Evolutionary conservation across 2,113 vertebrate species (phyloP).

Genomic region (Serilophus lunatus): DNA sequence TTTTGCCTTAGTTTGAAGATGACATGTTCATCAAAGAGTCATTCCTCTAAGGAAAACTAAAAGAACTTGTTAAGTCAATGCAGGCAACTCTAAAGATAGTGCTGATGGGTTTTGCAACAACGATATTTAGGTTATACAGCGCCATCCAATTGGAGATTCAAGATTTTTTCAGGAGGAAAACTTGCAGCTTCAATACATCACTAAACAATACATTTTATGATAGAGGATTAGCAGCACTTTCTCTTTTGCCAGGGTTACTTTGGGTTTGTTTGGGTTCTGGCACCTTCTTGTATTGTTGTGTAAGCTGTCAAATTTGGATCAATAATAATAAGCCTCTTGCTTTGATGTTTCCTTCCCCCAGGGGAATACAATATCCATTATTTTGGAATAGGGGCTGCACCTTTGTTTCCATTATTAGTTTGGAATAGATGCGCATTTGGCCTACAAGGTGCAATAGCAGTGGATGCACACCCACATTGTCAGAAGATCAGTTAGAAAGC

Average conservation of each 20-base stretch:
- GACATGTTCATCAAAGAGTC: background rate
- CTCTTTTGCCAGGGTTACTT: background rate
- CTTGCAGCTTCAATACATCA: background rate
- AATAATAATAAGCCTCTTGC: background rate
- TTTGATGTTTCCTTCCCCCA: background rate
- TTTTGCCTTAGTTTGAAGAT: background rate
- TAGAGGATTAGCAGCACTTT: background rate
- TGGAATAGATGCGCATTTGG: background rate
- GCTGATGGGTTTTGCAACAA: background rate
- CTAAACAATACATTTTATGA: background rate
- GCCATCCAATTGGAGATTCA: background rate
- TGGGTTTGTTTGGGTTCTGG: background rate
- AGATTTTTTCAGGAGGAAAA: background rate
- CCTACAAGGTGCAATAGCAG: background rate
- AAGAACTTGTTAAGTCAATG: background rate
- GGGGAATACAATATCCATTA: background rate
- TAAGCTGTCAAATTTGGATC: background rate
- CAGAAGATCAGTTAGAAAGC: background rate
- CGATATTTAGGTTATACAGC: background rate
- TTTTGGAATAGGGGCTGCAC: background rate
- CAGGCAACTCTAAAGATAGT: background rate
- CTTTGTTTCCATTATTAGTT: background rate
- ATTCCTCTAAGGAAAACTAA: background rate
- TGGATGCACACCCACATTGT: fast-evolving
- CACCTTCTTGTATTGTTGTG: background rate